Base-by-base conservation (phyloP, 2,888 invertebrate species). In the Lathronympha strigana region DNA sequence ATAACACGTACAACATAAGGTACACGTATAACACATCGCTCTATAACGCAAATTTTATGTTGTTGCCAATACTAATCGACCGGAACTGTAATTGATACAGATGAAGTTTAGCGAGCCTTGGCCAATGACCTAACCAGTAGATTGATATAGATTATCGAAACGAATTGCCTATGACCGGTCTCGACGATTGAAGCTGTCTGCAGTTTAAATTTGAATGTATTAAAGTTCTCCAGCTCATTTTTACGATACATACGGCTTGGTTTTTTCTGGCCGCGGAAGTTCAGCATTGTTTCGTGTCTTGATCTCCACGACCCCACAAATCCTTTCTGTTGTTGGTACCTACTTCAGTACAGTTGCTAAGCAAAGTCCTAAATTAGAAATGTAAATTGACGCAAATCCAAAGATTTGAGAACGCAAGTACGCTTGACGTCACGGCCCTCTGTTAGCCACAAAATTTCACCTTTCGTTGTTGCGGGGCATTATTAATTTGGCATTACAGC, bases 401-500 rank as follows among this genome's bases (percentile, higher is more conserved):
- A 51, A 67, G 64, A 67, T 67, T 67, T 40, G 36, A 6, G n/a
- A 31, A 28, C 36, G 6, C 28, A 60, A 47, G 47, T 47, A 19
- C 53, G 47, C 19, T 66, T 17, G 21, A 53, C 51, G 58, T 17
- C 28, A 53, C 51, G 58, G 67, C 67, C 68, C 73, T 68, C 69
- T 69, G 68, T 68, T 70, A 70, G 73, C 79, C 76, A 69, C 78
- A 73, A 79, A 58, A 80, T 78, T 74, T 75, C 73, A 73, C 70
- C 73, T 75, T 70, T 72, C 73, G 58, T 21, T 36, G 74, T 73
- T 76, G 74, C 73, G 68, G 72, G 76, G 73, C 80, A 79, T 83
- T 83, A 89, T 88, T 86, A 87, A 87, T 88, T 86, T 82, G 76
- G 74, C 81, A 88, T 89, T 84, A 86, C 82, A 82, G 78, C 81